Evolutionary conservation across 2,797 vertebrate species (phyloP), one percentile per base, ranked within the genome.

Genomic region (Melanotaenia nigrans): DNA sequence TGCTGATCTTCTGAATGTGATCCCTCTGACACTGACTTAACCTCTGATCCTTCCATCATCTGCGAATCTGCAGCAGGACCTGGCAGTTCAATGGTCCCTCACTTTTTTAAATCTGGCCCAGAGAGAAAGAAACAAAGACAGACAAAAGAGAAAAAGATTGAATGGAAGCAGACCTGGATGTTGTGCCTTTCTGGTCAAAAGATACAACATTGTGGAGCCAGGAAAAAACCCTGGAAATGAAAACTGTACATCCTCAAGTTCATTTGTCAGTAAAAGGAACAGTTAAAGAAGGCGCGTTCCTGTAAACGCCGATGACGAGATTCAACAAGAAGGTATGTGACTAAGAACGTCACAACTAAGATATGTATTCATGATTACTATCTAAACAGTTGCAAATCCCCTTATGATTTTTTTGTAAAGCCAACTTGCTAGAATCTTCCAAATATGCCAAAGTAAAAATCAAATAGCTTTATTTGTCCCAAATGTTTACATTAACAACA

Each of bases 51-150:
- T 59, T 90, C 86, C 79, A 91, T 85, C 42, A 28, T 73, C 63
- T 79, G 56, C 16, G 59, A 65, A 65, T 73, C 61, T 55, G 76
- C 82, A 62, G 65, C 74, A 74, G 83, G 73, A 86, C 83, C 85
- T 72, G 75, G 71, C 35, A 77, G 79, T 66, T 93, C 90, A 84
- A 88, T 87, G 70, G 87, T 85, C 85, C 76, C 68, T 84, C 73
- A 78, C 66, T 61, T 53, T 33, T 78, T 89, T 71, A 86, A 75
- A 85, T 73, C 92, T 94, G 83, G 16, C 12, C 72, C 28, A 71
- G 7, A 75, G 13, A 83, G 3, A 4, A 20, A 45, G 16, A 68
- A 14, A 2, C 14, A 63, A 28, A 82, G n/a, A 79, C 20, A 75
- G 7, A 35, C 3, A 5, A 25, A 24, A 68, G 25, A 71, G 11